Conservation (phyloP, 2,797 vertebrate genomes). For the Mastacembelus armatus region DNA sequence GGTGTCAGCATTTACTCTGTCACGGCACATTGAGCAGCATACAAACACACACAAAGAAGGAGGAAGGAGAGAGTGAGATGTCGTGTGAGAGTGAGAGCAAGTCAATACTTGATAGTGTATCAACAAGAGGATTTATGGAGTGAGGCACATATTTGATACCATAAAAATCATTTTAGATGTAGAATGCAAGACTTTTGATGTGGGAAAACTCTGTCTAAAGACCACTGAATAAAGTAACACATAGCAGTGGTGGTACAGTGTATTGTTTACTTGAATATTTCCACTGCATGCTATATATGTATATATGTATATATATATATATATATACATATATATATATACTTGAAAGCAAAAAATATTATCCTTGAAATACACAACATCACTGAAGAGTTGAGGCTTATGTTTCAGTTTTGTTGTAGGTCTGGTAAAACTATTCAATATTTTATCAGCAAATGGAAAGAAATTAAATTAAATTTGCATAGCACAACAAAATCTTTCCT, state of each 20-base stretch:
- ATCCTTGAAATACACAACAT: too few species aligned
- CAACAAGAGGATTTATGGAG: slow-evolving; percentile 40
- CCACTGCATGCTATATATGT: too few species aligned
- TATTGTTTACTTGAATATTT: too few species aligned
- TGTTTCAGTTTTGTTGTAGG: too few species aligned
- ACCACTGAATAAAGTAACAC: background rate
- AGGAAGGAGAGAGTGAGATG: background rate
- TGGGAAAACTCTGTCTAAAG: background rate
- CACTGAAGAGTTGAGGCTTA: too few species aligned
- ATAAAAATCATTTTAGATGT: slow-evolving; percentile 16
- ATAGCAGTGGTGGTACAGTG: background rate
- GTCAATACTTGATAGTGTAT: slow-evolving; percentile 24
- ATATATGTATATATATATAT: too few species aligned
- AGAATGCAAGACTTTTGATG: background rate
- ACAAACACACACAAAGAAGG: slow-evolving; percentile 60
- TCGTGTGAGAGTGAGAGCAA: slow-evolving; percentile 7
- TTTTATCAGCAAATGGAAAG: too few species aligned
- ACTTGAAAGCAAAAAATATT: too few species aligned
- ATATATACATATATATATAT: too few species aligned
- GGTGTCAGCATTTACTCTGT: slow-evolving; percentile 76
- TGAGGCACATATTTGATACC: slow-evolving; percentile 21
- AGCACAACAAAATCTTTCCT: too few species aligned
- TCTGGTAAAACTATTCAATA: too few species aligned
- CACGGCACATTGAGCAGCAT: slow-evolving; percentile 72
- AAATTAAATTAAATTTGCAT: too few species aligned